Percentiles rank a stretch among this genome's conserved stretches.
These are phyloP conservation scores for Pipistrellus nathusii DNA, from an alignment of 2,797 vertebrate genomes.

Conservation along the genomic window DNA sequence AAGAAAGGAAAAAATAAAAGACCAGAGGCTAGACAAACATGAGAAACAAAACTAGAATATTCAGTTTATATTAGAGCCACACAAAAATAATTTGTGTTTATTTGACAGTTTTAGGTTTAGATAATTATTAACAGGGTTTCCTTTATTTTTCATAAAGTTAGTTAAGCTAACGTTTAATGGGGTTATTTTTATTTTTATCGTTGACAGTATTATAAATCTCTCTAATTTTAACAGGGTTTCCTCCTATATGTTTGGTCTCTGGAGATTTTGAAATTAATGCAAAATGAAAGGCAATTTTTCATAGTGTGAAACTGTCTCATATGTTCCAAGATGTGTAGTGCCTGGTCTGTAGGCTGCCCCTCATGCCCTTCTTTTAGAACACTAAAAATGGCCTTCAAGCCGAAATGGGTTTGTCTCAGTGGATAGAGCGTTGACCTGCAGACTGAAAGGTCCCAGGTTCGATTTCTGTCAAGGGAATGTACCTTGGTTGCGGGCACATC, in stretches of 20 bases:
- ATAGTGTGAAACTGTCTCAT: not conserved
- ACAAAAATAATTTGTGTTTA: not conserved
- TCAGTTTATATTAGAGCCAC: not conserved
- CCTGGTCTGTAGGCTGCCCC: not conserved
- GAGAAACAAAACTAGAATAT: not conserved
- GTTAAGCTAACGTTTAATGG: too few relatives aligned
- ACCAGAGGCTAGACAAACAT: not conserved
- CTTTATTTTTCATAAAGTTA: too few relatives aligned
- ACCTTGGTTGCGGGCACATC: too few relatives aligned
- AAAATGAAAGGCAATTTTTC: not conserved
- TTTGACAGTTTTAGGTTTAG: not conserved
- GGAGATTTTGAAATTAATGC: conserved; percentile 29
- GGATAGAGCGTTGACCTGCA: too few relatives aligned
- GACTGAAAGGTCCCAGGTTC: too few relatives aligned
- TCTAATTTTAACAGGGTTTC: not conserved
- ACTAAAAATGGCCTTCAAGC: not conserved
- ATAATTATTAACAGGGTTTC: not conserved
- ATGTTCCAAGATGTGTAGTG: not conserved
- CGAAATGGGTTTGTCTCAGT: too few relatives aligned
- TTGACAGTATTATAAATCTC: too few relatives aligned
- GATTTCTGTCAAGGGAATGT: too few relatives aligned
- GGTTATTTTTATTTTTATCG: too few relatives aligned
- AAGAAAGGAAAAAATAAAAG: conserved; percentile 29
- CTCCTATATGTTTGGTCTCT: not conserved
- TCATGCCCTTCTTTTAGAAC: not conserved